Evolutionary conservation across 2,113 vertebrate species (phyloP).

Genomic region (Etheostoma spectabile): DNA sequence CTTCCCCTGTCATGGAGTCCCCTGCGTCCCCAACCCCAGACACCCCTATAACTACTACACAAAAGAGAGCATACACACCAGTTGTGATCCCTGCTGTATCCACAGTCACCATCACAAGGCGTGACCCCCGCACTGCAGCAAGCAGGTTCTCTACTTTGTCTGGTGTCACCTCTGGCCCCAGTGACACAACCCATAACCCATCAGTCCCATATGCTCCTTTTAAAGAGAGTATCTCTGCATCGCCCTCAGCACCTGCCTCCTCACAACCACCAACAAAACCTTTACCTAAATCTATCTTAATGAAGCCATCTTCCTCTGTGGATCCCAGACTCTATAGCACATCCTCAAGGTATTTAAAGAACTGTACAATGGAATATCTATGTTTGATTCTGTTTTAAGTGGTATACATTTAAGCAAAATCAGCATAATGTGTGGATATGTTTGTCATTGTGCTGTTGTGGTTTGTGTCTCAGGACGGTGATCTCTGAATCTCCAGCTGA

Average conservation of each 20-base stretch:
- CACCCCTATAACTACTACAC: constrained; percentile 11
- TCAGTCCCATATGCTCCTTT: constrained; percentile 33
- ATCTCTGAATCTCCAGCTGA: constrained; percentile 84
- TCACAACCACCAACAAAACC: constrained; percentile 59
- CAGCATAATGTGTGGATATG: background rate
- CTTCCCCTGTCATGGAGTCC: constrained; percentile 73
- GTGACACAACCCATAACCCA: constrained; percentile 36
- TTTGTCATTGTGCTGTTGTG: constrained; percentile 35
- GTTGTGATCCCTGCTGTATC: constrained; percentile 82
- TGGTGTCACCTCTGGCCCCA: constrained; percentile 34
- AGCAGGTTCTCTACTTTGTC: constrained; percentile 38
- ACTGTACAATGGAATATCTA: background rate
- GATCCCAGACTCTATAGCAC: constrained; percentile 85
- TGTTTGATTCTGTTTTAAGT: background rate
- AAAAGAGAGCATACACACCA: constrained; percentile 71
- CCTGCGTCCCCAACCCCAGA: constrained; percentile 71
- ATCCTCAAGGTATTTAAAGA: constrained; percentile 83
- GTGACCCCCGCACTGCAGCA: constrained; percentile 89
- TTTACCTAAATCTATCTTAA: constrained; percentile 92
- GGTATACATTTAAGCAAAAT: background rate
- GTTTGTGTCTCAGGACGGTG: constrained; percentile 73
- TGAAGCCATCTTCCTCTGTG: constrained; percentile 87
- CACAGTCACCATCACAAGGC: constrained; percentile 88
- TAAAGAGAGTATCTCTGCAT: constrained; percentile 64
- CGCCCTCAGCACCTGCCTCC: constrained; percentile 38